phyloP scores from a whole-genome alignment of 2,888 invertebrate genomes.

The Erebia ligea region DNA sequence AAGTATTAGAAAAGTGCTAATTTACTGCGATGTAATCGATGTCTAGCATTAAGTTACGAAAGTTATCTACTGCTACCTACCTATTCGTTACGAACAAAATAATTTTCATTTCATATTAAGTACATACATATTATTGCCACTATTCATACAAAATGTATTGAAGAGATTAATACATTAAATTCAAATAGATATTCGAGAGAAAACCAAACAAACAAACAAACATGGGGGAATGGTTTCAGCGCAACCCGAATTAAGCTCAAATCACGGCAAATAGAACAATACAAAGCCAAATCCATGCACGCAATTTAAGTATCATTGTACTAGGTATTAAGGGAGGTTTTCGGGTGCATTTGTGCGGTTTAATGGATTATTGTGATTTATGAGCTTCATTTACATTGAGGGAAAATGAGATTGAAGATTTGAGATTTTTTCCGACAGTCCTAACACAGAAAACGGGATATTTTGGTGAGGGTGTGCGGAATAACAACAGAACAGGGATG shows the following conservation, averaged over 20 bases:
- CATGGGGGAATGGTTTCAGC: slow-evolving; percentile 29
- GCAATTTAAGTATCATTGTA: slow-evolving; percentile 21
- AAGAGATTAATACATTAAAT: slow-evolving; percentile 28
- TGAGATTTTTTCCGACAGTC: slow-evolving; percentile 6
- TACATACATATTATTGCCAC: too few species aligned
- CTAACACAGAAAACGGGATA: too few species aligned
- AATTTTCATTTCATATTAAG: too few species aligned
- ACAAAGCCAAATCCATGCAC: slow-evolving; percentile 17
- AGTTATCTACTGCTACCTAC: too few species aligned
- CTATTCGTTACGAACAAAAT: too few species aligned
- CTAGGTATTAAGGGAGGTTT: slow-evolving; percentile 25
- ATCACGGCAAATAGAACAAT: slow-evolving; percentile 36
- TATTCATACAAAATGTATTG: slow-evolving; percentile 5
- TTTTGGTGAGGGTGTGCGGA: too few species aligned
- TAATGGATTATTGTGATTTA: slow-evolving; percentile 18
- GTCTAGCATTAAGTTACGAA: too few species aligned
- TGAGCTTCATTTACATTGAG: slow-evolving; percentile 26
- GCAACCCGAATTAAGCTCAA: slow-evolving; percentile 31
- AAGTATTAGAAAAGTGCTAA: too few species aligned
- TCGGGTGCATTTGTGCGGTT: slow-evolving; percentile 13
- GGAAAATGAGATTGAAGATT: slow-evolving; percentile 3
- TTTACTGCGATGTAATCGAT: too few species aligned
- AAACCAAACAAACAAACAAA: slow-evolving; percentile 31
- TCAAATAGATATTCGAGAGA: slow-evolving; percentile 32
- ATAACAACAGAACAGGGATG: too few species aligned